These are phyloP conservation scores for Perizoma affinitatum DNA, from an alignment of 2,888 invertebrate genomes.

Conservation along the genomic window DNA sequence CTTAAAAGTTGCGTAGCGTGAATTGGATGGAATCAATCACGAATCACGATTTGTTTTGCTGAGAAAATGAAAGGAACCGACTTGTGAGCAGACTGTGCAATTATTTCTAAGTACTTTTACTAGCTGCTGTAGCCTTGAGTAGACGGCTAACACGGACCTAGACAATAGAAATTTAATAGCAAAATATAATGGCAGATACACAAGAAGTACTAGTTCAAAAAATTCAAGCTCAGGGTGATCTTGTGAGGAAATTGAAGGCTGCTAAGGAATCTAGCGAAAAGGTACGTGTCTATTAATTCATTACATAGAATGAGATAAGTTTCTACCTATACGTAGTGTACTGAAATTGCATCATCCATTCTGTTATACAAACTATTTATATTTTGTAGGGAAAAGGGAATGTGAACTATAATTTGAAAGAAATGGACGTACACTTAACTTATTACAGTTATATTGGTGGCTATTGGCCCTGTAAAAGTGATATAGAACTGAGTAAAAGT, in stretches of 20 bases:
- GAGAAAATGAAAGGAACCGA: slow-evolving; percentile 65
- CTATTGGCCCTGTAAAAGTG: slow-evolving; percentile 80
- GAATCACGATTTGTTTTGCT: slow-evolving; percentile 39
- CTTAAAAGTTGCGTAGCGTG: slow-evolving; percentile 10
- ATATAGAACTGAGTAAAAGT: slow-evolving; percentile 67
- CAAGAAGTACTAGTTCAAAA: slow-evolving; percentile 67
- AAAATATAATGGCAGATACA: slow-evolving; percentile 63
- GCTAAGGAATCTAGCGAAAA: slow-evolving; percentile 90
- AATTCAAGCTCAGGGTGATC: slow-evolving; percentile 88
- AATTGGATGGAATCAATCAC: slow-evolving; percentile 19
- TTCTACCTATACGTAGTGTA: background rate
- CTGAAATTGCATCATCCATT: slow-evolving; percentile 49
- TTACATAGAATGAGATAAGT: too few species aligned
- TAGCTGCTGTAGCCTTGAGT: slow-evolving; percentile 54
- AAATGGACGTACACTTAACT: slow-evolving; percentile 74
- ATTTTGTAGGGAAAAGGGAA: slow-evolving; percentile 64
- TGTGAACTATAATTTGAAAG: slow-evolving; percentile 55
- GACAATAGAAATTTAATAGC: slow-evolving; percentile 2
- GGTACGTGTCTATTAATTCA: slow-evolving; percentile 76
- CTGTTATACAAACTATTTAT: slow-evolving; percentile 30
- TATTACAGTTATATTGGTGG: slow-evolving; percentile 84
- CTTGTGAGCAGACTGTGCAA: slow-evolving; percentile 58
- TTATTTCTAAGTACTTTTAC: slow-evolving; percentile 61
- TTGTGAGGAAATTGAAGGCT: slow-evolving; percentile 91
- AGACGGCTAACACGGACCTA: slow-evolving; percentile 21